Evolutionary conservation across 2,797 vertebrate species (phyloP), one percentile per base, ranked within the genome.

Genomic region (Dendrocincla tyrannina): DNA sequence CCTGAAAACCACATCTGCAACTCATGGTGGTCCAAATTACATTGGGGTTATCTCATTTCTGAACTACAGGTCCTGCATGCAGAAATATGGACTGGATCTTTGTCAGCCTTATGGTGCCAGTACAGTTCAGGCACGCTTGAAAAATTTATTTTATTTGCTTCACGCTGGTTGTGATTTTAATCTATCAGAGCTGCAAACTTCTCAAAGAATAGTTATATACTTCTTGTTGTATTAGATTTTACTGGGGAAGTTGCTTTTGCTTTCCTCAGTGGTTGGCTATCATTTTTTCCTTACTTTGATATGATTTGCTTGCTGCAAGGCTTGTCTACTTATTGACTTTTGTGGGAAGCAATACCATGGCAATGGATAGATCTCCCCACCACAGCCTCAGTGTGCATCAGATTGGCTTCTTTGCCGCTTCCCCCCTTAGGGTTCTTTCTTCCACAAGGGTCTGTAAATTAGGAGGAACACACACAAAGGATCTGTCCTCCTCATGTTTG

Each of bases 1-100:
- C 47, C 47, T 20, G n/a, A 17, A 32, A 0, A 0, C 47, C 32
- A 28, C 0, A 0, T 55, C 55, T 79, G 13, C 37, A 30, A 2
- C 28, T 69, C 67, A 7, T 56, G 55, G 47, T 66, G 35, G 22
- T 53, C 56, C 30, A 55, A 55, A 58, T 79, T 74, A 39, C 19
- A 12, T 0, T 35, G 22, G 33, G 22, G 10, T 69, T 72, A 42
- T 85, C 91, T 85, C 5, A 37, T 53, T 89, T 33, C 53, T 55
- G 79, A 22, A n/a, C 52, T 70, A 13, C 8, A 49, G 24, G 39
- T 42, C 6, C 32, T 85, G 30, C 5, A 1, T 89, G 53, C 60
- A 89, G 74, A 85, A 92, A 72, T 32, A 10, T 27, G n/a, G 42
- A 10, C 55, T 79, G 59, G 19, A 41, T 41, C 28, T 79, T 37